A percentile compares a stretch with the other conserved stretches of the same genome.
Evolutionary conservation across 2,113 vertebrate genomes (phyloP).

Genomic region (Aplodontia rufa): DNA sequence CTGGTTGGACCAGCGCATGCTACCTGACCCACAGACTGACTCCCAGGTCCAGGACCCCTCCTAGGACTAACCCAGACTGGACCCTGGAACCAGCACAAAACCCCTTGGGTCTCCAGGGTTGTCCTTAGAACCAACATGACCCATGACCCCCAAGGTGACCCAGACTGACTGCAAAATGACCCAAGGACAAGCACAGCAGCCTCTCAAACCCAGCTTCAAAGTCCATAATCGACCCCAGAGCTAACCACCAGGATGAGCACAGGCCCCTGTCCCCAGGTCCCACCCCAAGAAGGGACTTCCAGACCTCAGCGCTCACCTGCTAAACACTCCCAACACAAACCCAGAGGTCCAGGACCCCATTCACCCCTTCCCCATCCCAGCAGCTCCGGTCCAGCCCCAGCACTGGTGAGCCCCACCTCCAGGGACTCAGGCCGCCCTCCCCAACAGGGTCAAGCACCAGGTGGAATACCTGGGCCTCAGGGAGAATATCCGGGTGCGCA

Average conservation of each 20-base stretch:
- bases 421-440: not conserved
- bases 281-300: not conserved
- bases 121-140: not conserved
- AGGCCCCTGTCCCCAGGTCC: not conserved
- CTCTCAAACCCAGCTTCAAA: not conserved
- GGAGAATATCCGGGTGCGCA: conserved; percentile 95
- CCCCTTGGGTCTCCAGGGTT: not conserved
- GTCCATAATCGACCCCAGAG: not conserved
- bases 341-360: not conserved
- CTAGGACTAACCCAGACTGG: not conserved
- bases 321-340: not conserved
- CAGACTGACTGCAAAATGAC: not conserved
- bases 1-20: not conserved
- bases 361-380: not conserved
- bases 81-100: not conserved
- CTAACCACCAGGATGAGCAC: not conserved
- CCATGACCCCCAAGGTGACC: not conserved
- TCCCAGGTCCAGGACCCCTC: not conserved
- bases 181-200: not conserved
- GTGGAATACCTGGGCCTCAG: conserved; percentile 96
- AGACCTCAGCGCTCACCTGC: not conserved
- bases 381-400: no score
- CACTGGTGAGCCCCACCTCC: not conserved
- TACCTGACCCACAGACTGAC: not conserved
- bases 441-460: conserved; percentile 89